phyloP scores from a whole-genome alignment of 2,888 invertebrate genomes.

The Acleris emargana region DNA sequence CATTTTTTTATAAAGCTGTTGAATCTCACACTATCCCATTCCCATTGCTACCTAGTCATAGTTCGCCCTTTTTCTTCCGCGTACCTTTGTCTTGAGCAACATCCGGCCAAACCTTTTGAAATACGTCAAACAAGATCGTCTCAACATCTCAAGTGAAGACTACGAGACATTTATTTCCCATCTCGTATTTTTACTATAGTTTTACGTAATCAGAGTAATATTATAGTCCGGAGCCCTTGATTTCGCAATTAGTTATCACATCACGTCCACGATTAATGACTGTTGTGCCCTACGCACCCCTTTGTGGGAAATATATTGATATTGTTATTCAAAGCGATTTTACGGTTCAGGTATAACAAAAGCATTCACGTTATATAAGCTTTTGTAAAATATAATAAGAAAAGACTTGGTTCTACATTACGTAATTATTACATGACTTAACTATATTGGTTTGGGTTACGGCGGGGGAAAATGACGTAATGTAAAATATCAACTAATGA shows the following conservation, averaged over 20 bases:
- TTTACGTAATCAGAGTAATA: not conserved
- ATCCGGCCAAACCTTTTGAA: conserved; percentile 7
- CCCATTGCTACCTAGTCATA: not conserved
- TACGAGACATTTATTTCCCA: not conserved
- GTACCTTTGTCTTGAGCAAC: not conserved
- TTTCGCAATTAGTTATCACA: conserved; percentile 27
- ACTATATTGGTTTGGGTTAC: not conserved
- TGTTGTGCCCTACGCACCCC: conserved; percentile 16
- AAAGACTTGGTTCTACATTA: conserved; percentile 3
- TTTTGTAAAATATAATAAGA: conserved; percentile 19
- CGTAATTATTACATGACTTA: not conserved
- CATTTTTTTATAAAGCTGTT: not conserved
- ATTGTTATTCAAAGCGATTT: conserved; percentile 30
- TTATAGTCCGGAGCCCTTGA: conserved; percentile 11
- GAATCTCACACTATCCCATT: not conserved
- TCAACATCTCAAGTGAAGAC: not conserved
- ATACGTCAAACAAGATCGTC: conserved; percentile 4
- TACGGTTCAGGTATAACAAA: conserved; percentile 21
- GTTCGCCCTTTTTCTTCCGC: conserved; percentile 3
- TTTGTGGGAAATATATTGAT: conserved; percentile 23
- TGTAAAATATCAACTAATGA: conserved; percentile 15
- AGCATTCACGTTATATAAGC: conserved; percentile 19
- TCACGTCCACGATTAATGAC: conserved; percentile 33
- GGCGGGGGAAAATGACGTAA: conserved; percentile 10
- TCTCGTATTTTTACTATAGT: not conserved